Evolutionary conservation across 1,140 invertebrate species (phyloP).

Genomic region (Psix sp.): DNA sequence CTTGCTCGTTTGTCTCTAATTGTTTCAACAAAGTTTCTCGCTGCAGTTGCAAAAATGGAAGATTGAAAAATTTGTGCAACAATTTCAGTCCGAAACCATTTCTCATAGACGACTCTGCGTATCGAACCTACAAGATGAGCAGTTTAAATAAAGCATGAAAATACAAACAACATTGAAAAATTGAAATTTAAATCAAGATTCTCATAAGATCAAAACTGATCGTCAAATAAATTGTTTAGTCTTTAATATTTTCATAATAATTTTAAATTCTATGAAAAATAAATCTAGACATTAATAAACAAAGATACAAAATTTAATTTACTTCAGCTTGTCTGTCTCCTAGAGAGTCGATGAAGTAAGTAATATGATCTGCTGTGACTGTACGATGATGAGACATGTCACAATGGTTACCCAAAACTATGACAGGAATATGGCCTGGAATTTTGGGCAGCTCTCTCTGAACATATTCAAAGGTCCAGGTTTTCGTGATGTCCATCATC

Average conservation of each 20-base stretch:
- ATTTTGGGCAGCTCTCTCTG: conserved; percentile 91
- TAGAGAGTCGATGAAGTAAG: conserved; percentile 82
- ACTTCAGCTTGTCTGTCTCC: conserved; percentile 74
- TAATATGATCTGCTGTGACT: conserved; percentile 84
- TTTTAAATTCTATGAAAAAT: conserved; percentile 12
- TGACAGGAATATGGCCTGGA: conserved; percentile 91
- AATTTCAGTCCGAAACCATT: conserved; percentile 97
- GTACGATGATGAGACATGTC: conserved; percentile 96
- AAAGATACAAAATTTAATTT: conserved; percentile 7
- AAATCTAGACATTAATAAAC: too few species aligned
- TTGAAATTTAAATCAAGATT: too few species aligned
- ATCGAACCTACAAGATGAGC: conserved; percentile 83
- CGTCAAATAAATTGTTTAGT: too few species aligned
- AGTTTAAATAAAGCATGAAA: conserved; percentile 4
- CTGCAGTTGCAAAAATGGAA: conserved; percentile 96
- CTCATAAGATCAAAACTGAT: too few species aligned
- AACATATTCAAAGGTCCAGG: conserved; percentile 98
- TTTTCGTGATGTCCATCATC: conserved; percentile 96
- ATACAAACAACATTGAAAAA: conserved; percentile 1
- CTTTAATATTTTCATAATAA: too few species aligned
- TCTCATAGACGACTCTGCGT: conserved; percentile 96
- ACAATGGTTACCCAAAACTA: conserved; percentile 95
- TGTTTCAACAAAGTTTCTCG: conserved; percentile 91
- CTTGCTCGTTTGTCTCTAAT: conserved; percentile 90
- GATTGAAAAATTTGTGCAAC: conserved; percentile 96